Evolutionary conservation across 2,888 invertebrate species (phyloP).

Genomic region (Entomobrya proxima): DNA sequence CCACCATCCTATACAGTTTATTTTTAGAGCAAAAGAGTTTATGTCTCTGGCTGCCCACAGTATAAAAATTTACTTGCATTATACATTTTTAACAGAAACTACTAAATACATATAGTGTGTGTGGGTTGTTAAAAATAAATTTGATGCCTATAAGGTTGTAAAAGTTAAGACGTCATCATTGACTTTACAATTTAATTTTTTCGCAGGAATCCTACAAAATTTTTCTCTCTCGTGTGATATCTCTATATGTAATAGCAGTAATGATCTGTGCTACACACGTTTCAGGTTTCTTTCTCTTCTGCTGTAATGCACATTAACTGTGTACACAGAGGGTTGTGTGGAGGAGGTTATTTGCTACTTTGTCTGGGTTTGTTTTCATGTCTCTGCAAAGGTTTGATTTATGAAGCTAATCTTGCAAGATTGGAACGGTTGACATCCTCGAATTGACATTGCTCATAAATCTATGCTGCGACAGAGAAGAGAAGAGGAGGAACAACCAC

Average conservation of each 20-base stretch:
- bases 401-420: slow-evolving; percentile 66
- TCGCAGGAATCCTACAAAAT: not conserved
- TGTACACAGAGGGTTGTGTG: not conserved
- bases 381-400: slow-evolving; percentile 58
- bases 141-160: slow-evolving; percentile 12
- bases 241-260: not conserved
- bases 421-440: slow-evolving; percentile 63
- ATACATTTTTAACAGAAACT: slow-evolving; percentile 17
- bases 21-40: not conserved
- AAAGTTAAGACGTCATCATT: slow-evolving; percentile 37
- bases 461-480: slow-evolving; percentile 48
- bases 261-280: not conserved
- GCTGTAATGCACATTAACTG: not conserved
- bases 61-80: not conserved
- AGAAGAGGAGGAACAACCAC: slow-evolving; percentile 47
- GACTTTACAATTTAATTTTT: slow-evolving; percentile 27
- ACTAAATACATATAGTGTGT: not conserved
- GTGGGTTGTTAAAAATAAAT: slow-evolving; percentile 33
- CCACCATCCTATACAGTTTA: not conserved
- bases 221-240: not conserved
- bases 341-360: slow-evolving; percentile 19
- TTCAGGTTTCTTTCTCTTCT: not conserved
- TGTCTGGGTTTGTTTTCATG: slow-evolving; percentile 39
- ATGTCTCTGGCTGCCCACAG: not conserved
- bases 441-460: slow-evolving; percentile 68